Conservation (phyloP, 2,113 vertebrate genomes). For the Alethe diademata region DNA sequence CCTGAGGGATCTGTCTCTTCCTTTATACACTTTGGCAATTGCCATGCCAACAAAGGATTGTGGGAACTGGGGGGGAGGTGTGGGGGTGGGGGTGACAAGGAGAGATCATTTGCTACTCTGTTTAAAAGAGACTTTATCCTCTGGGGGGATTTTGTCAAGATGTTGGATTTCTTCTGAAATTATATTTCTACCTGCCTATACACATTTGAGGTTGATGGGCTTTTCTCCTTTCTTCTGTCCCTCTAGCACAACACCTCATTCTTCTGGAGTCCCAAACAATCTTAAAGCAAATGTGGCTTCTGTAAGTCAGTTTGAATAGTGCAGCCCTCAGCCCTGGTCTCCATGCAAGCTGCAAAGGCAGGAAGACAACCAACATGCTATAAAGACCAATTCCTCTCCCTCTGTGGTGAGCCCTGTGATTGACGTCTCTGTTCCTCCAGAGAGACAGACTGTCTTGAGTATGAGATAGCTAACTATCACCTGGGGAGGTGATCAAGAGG, state of each 20-base stretch:
- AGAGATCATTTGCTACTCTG: constrained; percentile 23
- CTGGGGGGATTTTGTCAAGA: constrained; percentile 13
- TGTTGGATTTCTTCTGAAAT: constrained; percentile 27
- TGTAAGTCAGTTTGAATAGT: not conserved
- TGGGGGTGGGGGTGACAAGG: not conserved
- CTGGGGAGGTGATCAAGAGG: constrained; percentile 21
- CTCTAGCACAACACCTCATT: not conserved
- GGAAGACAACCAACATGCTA: not conserved
- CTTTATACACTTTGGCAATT: constrained; percentile 40
- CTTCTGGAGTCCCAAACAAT: not conserved
- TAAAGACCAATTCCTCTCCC: constrained; percentile 17
- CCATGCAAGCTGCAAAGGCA: not conserved
- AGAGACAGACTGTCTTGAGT: constrained; percentile 40
- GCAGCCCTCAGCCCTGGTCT: not conserved
- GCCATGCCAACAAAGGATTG: constrained; percentile 32
- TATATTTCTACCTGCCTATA: constrained; percentile 27
- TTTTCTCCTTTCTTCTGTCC: not conserved
- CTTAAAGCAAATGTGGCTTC: not conserved
- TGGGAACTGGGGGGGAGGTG: not conserved
- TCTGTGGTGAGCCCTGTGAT: constrained; percentile 4
- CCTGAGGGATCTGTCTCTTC: constrained; percentile 59
- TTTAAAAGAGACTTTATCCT: constrained; percentile 40
- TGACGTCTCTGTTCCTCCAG: not conserved
- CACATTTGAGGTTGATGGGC: not conserved
- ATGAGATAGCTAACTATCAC: constrained; percentile 54